Base-by-base conservation (phyloP, 2,113 vertebrate genomes). In the Machaerirhynchus nigripectus region DNA sequence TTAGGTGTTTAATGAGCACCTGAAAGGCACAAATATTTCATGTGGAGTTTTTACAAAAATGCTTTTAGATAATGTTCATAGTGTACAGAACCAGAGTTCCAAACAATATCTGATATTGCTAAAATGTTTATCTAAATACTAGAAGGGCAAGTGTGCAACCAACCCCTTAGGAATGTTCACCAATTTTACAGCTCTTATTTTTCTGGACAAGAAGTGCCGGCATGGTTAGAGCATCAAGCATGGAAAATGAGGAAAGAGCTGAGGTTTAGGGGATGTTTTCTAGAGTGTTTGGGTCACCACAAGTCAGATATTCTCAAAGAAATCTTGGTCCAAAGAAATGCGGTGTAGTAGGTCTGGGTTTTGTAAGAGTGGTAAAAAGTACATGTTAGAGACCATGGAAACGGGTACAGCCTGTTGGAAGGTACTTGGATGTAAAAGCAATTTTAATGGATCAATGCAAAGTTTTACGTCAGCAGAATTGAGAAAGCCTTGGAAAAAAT, bases 71-170 rank as follows among this genome's bases (percentile, higher is more conserved):
- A 69, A 63, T 67, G 23, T 84, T 97, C 80, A 70, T 92, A 59
- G 42, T 90, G 63, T 87, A 79, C 67, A 93, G 81, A 70, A 47
- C 35, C 46, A 80, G 70, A 52, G 53, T 90, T 90, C 60, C 60
- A 64, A 92, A 96, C 87, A 70, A 57, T 95, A 96, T 74, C 93
- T 97, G 96, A 96, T 86, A 92, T 47, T 61, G 92, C 84, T 97
- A 82, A 96, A 96, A 93, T 77, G 83, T 83, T 92, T 14, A 59
- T 97, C 96, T 97, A 95, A 97, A 96, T 97, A 95, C 77, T 95
- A 89, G 97, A 96, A 97, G 97, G 92, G 89, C 52, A 87, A 70
- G 27, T 47, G 76, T 89, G 40, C 82, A 97, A 88, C 61, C 47
- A 90, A 31, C 47, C 78, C 16, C 0, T 24, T 74, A 65, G 83